Conservation (phyloP, 2,888 invertebrate genomes). For the Idaea aversata region DNA sequence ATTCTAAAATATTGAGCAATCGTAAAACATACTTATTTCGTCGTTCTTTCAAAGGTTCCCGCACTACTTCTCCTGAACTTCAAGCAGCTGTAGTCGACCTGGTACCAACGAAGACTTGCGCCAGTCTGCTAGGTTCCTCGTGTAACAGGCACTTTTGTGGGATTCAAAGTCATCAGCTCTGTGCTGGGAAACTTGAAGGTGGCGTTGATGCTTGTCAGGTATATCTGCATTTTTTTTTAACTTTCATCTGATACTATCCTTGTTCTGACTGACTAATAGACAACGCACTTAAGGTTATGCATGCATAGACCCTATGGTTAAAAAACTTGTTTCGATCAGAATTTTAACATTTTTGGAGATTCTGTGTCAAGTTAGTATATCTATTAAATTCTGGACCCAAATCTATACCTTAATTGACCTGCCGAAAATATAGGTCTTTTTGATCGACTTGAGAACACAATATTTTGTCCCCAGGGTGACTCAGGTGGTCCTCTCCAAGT, state of each 20-base stretch:
- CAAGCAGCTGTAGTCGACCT: slow-evolving; percentile 51
- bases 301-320: no score
- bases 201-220: slow-evolving; percentile 65
- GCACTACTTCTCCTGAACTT: slow-evolving; percentile 43
- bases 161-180: slow-evolving; percentile 49
- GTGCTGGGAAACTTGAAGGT: slow-evolving; percentile 57
- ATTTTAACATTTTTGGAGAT: no score
- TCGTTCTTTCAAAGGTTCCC: slow-evolving; percentile 27
- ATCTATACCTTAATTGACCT: no score
- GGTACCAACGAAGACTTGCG: slow-evolving; percentile 41
- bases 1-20: background rate
- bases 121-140: slow-evolving; percentile 32
- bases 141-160: slow-evolving; percentile 55
- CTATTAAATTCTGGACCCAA: no score
- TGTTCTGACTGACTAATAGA: no score
- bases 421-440: no score
- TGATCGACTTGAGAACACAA: background rate
- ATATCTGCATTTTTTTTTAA: slow-evolving; percentile 5
- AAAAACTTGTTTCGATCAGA: no score
- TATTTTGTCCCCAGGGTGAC: slow-evolving; percentile 78
- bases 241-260: background rate
- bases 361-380: no score
- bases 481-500: slow-evolving; percentile 84
- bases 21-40: background rate
- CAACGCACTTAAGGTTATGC: no score